Evolutionary conservation across 53 echinoderm and acorn worm species (phyloP).

Genomic region (Apostichopus leukothele): DNA sequence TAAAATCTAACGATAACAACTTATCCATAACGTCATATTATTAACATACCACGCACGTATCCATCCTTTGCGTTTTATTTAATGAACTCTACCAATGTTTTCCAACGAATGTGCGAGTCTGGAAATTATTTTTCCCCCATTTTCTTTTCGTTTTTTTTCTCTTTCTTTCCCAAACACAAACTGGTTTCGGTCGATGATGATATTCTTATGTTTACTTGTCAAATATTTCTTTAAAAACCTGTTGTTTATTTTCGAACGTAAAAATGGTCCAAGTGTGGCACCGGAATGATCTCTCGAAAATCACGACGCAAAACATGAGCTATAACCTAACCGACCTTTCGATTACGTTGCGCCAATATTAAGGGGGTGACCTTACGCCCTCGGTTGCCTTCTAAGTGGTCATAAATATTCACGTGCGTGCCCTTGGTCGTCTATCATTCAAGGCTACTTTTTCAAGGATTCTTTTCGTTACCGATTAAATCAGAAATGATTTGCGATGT

Average conservation of each 20-base stretch:
- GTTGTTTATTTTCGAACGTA: slow-evolving; percentile 11
- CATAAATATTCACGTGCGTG: slow-evolving; percentile 33
- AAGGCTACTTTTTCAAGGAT: not conserved
- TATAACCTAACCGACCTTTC: slow-evolving; percentile 19
- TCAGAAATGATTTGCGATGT: slow-evolving; percentile 14
- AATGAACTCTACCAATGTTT: no score
- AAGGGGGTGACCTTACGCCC: slow-evolving; percentile 25
- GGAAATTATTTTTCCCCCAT: not conserved
- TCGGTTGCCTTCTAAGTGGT: slow-evolving; percentile 32
- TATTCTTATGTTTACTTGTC: not conserved
- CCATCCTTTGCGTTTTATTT: not conserved
- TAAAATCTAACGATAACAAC: not conserved
- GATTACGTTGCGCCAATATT: slow-evolving; percentile 13
- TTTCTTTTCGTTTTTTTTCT: not conserved
- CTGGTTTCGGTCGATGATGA: not conserved
- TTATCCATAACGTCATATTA: not conserved
- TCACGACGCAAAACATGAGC: not conserved
- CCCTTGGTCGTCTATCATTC: slow-evolving; percentile 32
- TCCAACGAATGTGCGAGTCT: no score
- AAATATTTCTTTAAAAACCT: not conserved
- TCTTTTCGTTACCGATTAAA: not conserved
- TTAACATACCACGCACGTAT: not conserved
- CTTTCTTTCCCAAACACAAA: slow-evolving; percentile 14
- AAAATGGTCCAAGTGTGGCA: not conserved
- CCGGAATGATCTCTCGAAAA: not conserved